These are phyloP conservation scores for Sphaeridia pumilis DNA, from an alignment of 2,888 invertebrate genomes.

Conservation along the genomic window DNA sequence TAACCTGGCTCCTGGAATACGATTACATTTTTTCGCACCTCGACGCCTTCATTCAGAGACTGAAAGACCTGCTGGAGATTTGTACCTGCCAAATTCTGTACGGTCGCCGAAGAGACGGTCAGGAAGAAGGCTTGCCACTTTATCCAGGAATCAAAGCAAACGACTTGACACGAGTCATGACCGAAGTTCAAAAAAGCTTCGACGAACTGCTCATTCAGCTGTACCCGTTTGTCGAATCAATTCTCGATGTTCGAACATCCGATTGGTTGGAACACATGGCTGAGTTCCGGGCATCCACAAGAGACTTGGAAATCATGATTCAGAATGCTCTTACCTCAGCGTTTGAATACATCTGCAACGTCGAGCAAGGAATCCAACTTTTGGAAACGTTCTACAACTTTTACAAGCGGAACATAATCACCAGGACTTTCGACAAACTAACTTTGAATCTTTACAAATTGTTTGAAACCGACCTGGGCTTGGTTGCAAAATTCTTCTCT, in stretches of 20 bases:
- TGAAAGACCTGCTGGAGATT: slow-evolving; percentile 73
- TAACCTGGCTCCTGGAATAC: slow-evolving; percentile 61
- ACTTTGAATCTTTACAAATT: slow-evolving; percentile 51
- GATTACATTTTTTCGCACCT: slow-evolving; percentile 76
- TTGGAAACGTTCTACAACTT: slow-evolving; percentile 66
- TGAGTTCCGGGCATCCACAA: slow-evolving; percentile 45
- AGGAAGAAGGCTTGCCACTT: slow-evolving; percentile 54
- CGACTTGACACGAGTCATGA: slow-evolving; percentile 40
- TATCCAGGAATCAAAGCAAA: slow-evolving; percentile 57
- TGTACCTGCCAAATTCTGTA: slow-evolving; percentile 82
- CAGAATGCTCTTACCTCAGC: slow-evolving; percentile 68
- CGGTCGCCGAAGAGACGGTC: slow-evolving; percentile 61
- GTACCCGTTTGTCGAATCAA: slow-evolving; percentile 30
- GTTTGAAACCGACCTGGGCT: slow-evolving; percentile 55
- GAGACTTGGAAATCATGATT: slow-evolving; percentile 56
- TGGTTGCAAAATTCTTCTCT: slow-evolving; percentile 41
- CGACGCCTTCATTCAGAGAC: slow-evolving; percentile 71
- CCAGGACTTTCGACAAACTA: slow-evolving; percentile 43
- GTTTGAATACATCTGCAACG: slow-evolving; percentile 64
- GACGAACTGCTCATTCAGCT: slow-evolving; percentile 47
- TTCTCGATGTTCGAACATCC: slow-evolving; percentile 50
- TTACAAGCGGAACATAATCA: slow-evolving; percentile 51
- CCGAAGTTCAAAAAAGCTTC: slow-evolving; percentile 61
- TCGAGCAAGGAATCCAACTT: slow-evolving; percentile 67
- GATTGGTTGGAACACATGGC: slow-evolving; percentile 69